Base-by-base conservation (phyloP, 2,797 vertebrate species). In the Urocyon cinereoargenteus region DNA sequence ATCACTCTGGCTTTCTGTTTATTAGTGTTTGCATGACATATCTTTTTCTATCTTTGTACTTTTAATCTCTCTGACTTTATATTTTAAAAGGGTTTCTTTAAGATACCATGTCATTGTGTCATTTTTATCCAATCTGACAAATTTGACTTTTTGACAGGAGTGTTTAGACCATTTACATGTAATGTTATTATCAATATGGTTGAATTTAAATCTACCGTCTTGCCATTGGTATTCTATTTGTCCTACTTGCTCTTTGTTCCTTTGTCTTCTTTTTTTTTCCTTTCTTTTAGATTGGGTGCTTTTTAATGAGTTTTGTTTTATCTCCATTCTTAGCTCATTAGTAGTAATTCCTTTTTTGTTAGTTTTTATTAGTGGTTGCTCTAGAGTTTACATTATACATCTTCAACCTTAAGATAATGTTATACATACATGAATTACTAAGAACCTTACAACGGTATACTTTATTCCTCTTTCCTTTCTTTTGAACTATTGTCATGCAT, bases 361-460 rank as follows among this genome's bases (percentile, higher is more conserved):
- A 6, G 13, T 88, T 91, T 91, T 91, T 84, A 86, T 89, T 91
- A 77, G 89, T 83, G 68, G 9, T 61, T 92, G 18, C 12, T 82
- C 4, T 78, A 53, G 59, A 16, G 16, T 90, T 88, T 86, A 12
- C 4, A 61, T 19, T 78, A 40, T n/a, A 45, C 22, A 45, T 68
- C 21, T 91, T 83, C 24, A 88, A 5, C 19, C 51, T 87, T 90
- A 24, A 81, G 59, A 72, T 82, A 77, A 28, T 28, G 5, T 64
- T 34, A 61, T 16, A 34, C 12, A 36, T 16, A 34, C 26, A 51
- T 31, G 11, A 45, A 21, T 66, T 15, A 15, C 36, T 61, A 45
- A 51, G 19, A 90, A 51, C 16, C 19, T 85, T 61, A 19, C n/a
- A 77, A 24, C 13, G 31, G 40, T 64, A 2, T 28, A 53, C 45